Evolutionary conservation across 2,888 invertebrate species (phyloP), one percentile per base, ranked within the genome.

Genomic region (Diarsia mendica): DNA sequence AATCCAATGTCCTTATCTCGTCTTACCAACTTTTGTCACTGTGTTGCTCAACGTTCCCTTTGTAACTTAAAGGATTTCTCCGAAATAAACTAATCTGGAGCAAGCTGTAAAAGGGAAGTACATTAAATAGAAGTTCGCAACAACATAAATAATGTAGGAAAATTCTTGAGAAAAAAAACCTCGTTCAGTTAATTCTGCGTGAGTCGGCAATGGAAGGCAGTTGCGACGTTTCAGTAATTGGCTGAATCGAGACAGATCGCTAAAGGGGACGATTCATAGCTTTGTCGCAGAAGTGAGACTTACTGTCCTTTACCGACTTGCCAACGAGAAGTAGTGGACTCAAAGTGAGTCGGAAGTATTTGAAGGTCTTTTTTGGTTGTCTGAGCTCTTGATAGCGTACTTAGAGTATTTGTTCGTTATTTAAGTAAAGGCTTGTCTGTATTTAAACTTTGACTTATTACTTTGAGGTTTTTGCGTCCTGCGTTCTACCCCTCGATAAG

Each of bases 231-330:
- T 91, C 87, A 80, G 83, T 89, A 89, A 86, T 87, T 89, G 80
- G 80, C 81, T 81, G 85, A 87, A 88, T 81, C 84, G 86, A 90
- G 89, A 88, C 88, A 88, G 88, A 90, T 89, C 89, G 89, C 89
- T 87, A 90, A 92, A 92, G 92, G 91, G 93, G 90, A 85, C 90
- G 89, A 90, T 88, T 89, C 91, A 84, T 89, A 89, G 92, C 93
- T 94, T 93, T 93, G 94, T 92, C 89, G 88, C 89, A 90, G 89
- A 91, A 94, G 94, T 93, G 93, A 91, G 92, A 91, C 94, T 94
- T 93, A 92, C 90, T 92, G 91, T 91, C 90, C 87, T 86, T 85
- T 87, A 84, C 84, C 77, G 87, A 85, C 90, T 90, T 87, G 88
- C 87, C 86, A 83, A 84, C 83, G 79, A 85, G 83, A 68, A 85